Percentiles rank a stretch among this genome's conserved stretches.
These are phyloP conservation scores for Athene cunicularia DNA, from an alignment of 2,113 vertebrate genomes.

Conservation along the genomic window DNA sequence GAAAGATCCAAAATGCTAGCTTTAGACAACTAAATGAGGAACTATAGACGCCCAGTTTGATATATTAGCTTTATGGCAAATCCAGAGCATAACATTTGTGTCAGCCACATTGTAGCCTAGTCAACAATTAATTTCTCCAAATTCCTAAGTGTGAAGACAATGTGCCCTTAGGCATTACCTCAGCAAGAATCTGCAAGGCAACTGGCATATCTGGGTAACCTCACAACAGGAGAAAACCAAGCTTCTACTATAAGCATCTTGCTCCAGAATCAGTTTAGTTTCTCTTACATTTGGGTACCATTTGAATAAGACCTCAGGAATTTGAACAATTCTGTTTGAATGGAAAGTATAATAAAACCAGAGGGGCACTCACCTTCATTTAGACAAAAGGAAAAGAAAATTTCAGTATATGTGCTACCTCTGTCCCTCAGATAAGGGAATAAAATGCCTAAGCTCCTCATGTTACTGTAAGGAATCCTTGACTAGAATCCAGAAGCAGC, in stretches of 20 bases:
- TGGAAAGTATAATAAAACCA: background rate
- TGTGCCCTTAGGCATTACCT: background rate
- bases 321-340: background rate
- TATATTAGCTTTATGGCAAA: background rate
- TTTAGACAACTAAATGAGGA: background rate
- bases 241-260: background rate
- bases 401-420: background rate
- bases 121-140: background rate
- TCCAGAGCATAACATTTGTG: background rate
- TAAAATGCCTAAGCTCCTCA: background rate
- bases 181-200: background rate
- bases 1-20: background rate
- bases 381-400: background rate
- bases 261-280: background rate
- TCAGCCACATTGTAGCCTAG: background rate
- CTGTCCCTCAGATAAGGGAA: background rate
- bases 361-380: background rate
- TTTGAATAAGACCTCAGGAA: background rate
- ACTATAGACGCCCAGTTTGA: background rate
- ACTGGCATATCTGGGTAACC: background rate
- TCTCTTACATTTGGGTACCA: background rate
- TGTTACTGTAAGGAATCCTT: background rate
- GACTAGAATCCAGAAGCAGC: background rate
- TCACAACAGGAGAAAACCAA: background rate
- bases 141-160: background rate